A percentile compares a stretch with the other conserved stretches of the same genome.
phyloP scores from a whole-genome alignment of 2,113 vertebrate genomes.

The Taurulus bubalis region DNA sequence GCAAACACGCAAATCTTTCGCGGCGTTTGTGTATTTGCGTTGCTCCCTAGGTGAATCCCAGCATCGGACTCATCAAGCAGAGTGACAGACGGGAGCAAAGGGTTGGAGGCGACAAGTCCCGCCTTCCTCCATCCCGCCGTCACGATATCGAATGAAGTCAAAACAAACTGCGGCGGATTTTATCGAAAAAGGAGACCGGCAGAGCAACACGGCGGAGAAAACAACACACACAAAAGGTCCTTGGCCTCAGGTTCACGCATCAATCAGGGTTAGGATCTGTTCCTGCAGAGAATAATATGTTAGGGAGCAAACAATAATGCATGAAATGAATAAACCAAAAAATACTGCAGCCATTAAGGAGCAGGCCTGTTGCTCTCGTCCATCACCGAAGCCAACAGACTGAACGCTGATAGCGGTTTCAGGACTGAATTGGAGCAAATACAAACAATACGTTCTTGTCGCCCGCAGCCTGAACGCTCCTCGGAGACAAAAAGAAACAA shows the following conservation, averaged over 20 bases:
- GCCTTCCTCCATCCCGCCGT: conserved; percentile 14
- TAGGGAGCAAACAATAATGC: conserved; percentile 28
- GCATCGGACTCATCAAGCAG: conserved; percentile 23
- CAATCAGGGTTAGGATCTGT: conserved; percentile 21
- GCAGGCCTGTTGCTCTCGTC: conserved; percentile 17
- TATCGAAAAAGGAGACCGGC: background rate
- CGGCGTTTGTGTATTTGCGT: background rate
- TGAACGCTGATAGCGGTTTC: conserved; percentile 40
- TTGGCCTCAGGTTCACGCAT: conserved; percentile 22
- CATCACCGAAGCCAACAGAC: conserved; percentile 25
- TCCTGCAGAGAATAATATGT: conserved; percentile 27
- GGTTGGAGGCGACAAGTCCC: conserved; percentile 9
- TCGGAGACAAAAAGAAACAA: conserved; percentile 18
- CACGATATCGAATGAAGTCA: conserved; percentile 13
- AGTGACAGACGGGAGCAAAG: conserved; percentile 19
- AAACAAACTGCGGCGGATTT: conserved; percentile 45
- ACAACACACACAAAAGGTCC: background rate
- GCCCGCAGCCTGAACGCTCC: conserved; percentile 5
- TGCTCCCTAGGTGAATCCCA: background rate
- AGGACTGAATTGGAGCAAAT: conserved; percentile 8
- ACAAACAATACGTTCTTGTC: background rate
- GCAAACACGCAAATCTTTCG: no score
- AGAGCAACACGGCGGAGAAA: conserved; percentile 2
- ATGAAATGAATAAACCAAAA: conserved; percentile 29
- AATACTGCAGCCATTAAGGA: conserved; percentile 44